Evolutionary conservation across 2,113 vertebrate species (phyloP).

Genomic region (Dermatemys mawii): DNA sequence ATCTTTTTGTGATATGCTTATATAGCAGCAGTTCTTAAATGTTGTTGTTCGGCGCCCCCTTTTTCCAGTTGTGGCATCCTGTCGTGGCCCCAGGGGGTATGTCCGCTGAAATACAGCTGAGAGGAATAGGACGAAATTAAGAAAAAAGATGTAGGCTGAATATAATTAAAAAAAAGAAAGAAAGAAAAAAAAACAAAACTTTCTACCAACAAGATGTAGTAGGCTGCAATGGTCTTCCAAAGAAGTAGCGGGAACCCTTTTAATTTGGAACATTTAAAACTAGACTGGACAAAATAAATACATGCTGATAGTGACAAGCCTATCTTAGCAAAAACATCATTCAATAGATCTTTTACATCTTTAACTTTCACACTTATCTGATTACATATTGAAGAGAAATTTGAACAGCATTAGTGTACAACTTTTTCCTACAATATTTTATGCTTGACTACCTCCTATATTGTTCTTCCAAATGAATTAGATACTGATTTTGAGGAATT

Average conservation of each 20-base stretch:
- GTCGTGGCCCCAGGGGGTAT: too few relatives aligned
- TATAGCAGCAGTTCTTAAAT: too few relatives aligned
- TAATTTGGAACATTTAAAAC: background rate
- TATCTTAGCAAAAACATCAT: background rate
- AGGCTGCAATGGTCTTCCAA: background rate
- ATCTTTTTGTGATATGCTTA: background rate
- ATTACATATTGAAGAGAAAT: background rate
- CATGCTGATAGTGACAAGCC: background rate
- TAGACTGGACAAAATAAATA: background rate
- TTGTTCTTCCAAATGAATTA: background rate
- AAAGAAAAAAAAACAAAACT: too few relatives aligned
- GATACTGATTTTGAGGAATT: background rate
- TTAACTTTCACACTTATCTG: background rate
- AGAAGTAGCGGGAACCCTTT: background rate
- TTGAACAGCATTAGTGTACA: background rate
- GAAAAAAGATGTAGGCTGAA: background rate
- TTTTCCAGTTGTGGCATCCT: too few relatives aligned
- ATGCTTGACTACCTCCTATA: background rate
- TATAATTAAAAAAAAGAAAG: background rate
- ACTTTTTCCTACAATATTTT: background rate
- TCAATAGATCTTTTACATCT: background rate
- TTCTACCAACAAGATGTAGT: accelerated
- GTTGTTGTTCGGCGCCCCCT: too few relatives aligned
- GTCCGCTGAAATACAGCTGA: too few relatives aligned
- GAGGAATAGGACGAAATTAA: background rate